Percentiles rank a stretch among this genome's conserved stretches.
These are phyloP conservation scores for Sminthurinus signatus DNA, from an alignment of 1,140 invertebrate genomes.

Conservation along the genomic window DNA sequence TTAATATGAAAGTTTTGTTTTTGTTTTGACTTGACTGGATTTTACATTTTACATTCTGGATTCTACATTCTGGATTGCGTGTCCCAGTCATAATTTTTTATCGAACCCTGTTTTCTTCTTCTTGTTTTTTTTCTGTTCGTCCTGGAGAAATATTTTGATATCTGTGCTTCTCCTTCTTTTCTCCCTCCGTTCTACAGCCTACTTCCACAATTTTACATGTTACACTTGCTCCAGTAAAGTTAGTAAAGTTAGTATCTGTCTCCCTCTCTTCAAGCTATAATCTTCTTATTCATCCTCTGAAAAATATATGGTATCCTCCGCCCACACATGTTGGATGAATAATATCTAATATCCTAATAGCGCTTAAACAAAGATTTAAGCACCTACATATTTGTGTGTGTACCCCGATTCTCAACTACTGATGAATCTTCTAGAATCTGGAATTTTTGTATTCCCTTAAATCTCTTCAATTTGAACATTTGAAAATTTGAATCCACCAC, in stretches of 20 bases:
- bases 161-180: conserved; percentile 2
- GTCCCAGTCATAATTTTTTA: conserved; percentile 9
- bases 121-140: not conserved
- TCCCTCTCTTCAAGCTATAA: conserved; percentile 22
- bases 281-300: conserved; percentile 10
- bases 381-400: too few relatives aligned
- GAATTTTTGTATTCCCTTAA: too few relatives aligned
- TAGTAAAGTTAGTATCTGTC: too few relatives aligned
- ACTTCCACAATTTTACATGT: too few relatives aligned
- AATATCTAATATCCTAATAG: conserved; percentile 10
- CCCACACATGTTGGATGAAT: conserved; percentile 29
- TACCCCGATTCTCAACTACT: too few relatives aligned
- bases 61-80: too few relatives aligned
- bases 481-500: too few relatives aligned
- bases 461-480: too few relatives aligned
- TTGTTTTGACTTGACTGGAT: too few relatives aligned
- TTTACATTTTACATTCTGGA: too few relatives aligned
- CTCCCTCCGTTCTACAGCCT: conserved; percentile 10
- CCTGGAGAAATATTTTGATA: conserved; percentile 7
- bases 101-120: not conserved
- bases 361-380: conserved; percentile 6
- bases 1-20: not conserved
- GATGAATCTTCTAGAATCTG: too few relatives aligned
- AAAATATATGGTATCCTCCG: conserved; percentile 26
- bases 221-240: too few relatives aligned